Evolutionary conservation across 1,140 invertebrate genomes (phyloP).

Genomic region (Drosophila subobscura): DNA sequence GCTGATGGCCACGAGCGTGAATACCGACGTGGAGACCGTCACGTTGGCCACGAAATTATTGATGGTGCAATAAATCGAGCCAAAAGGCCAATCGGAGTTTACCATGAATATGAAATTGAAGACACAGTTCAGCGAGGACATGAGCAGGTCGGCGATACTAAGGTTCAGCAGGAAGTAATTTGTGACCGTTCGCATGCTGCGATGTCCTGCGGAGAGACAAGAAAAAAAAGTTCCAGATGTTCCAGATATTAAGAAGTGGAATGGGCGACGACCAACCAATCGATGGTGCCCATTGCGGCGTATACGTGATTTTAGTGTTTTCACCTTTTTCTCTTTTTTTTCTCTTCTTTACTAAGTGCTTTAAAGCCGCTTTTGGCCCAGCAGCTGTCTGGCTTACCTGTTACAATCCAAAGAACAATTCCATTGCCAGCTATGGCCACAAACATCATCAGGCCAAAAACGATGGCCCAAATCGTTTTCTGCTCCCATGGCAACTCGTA

Average conservation of each 20-base stretch:
- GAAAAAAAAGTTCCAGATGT: conserved; percentile 29
- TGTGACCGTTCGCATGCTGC: conserved; percentile 96
- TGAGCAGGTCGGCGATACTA: conserved; percentile 95
- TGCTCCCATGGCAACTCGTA: conserved; percentile 83
- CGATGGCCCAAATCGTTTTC: conserved; percentile 87
- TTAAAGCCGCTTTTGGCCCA: conserved; percentile 23
- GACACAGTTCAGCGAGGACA: conserved; percentile 95
- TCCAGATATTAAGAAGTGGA: conserved; percentile 43
- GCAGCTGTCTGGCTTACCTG: conserved; percentile 85
- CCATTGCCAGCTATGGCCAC: conserved; percentile 92
- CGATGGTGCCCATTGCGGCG: conserved; percentile 19
- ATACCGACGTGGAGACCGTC: conserved; percentile 94
- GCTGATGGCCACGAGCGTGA: conserved; percentile 93
- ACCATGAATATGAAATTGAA: conserved; percentile 97
- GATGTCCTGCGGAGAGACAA: conserved; percentile 86
- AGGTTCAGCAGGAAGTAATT: conserved; percentile 98
- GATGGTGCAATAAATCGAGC: conserved; percentile 91
- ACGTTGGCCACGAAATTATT: conserved; percentile 95
- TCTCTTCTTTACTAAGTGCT: conserved; percentile 6
- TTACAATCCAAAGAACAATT: conserved; percentile 95
- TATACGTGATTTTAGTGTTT: conserved; percentile 38
- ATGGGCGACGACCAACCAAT: not conserved
- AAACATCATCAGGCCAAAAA: conserved; percentile 90
- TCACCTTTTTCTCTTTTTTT: conserved; percentile 2
- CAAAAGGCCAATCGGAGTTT: conserved; percentile 93